Evolutionary conservation across 2,113 vertebrate species (phyloP).

Genomic region (Laticauda colubrina): DNA sequence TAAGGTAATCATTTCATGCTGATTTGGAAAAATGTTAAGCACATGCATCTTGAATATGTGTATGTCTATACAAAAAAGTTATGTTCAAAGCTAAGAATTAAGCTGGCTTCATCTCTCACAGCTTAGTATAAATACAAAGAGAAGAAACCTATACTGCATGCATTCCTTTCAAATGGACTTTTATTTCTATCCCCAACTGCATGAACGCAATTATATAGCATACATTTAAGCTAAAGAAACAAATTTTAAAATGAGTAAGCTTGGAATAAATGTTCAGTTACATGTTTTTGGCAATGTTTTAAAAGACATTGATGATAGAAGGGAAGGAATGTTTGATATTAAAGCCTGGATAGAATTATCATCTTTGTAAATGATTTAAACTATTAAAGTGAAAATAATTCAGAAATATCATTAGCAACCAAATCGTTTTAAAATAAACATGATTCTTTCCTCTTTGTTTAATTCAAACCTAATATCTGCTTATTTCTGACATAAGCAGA

Average conservation of each 20-base stretch:
- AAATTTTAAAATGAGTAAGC: constrained; percentile 71
- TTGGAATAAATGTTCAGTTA: constrained; percentile 68
- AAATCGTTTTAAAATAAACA: constrained; percentile 72
- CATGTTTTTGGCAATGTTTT: constrained; percentile 61
- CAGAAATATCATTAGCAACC: constrained; percentile 78
- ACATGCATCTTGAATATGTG: constrained; percentile 53
- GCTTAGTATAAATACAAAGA: constrained; percentile 73
- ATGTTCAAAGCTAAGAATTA: constrained; percentile 66
- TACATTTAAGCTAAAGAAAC: constrained; percentile 70
- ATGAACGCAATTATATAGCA: constrained; percentile 71
- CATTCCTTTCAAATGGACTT: constrained; percentile 70
- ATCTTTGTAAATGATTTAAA: constrained; percentile 77
- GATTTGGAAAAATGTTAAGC: constrained; percentile 53
- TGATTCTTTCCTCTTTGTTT: constrained; percentile 76
- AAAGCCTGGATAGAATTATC: constrained; percentile 66
- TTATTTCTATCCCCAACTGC: constrained; percentile 50
- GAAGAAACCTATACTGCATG: constrained; percentile 49
- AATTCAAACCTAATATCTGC: constrained; percentile 82
- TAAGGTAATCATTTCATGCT: constrained; percentile 43
- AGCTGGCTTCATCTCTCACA: constrained; percentile 48
- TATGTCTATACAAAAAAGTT: constrained; percentile 45
- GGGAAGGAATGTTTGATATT: constrained; percentile 51
- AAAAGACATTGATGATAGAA: constrained; percentile 66
- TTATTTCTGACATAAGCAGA: constrained; percentile 76
- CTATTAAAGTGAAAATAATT: constrained; percentile 77